Evolutionary conservation across 2,113 vertebrate genomes (phyloP), one percentile per base, ranked within the genome.

Genomic region (Syngnathoides biaculeatus): DNA sequence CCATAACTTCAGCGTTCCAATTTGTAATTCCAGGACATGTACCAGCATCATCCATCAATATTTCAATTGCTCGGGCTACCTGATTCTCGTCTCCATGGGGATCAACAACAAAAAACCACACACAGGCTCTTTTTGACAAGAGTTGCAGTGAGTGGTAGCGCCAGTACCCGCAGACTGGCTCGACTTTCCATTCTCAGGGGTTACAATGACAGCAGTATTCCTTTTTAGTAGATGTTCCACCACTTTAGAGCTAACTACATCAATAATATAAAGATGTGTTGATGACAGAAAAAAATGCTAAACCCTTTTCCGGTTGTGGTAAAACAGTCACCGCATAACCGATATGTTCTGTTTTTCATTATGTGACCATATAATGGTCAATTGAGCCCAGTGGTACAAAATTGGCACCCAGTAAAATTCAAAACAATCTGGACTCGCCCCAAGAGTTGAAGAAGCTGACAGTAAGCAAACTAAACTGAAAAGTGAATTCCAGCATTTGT

Each of bases 1-100:
- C 11, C 17, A 48, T 42, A 63, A 30, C n/a, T 4, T 53, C 26
- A 47, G 0, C 5, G 6, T 43, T 47, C 30, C 30, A 35, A 20
- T 47, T 8, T 40, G 55, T 39, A 22, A 22, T 50, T 30, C 43
- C 14, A 53, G 24, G 1, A 24, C 2, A 68, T 47, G 38, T 89
- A 39, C 81, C 84, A 87, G 87, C 72, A 90, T 89, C 58, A 69
- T 73, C 76, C 85, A 90, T 91, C 79, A 86, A 89, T 90, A 89
- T 89, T 92, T 90, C 63, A 90, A 63, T 66, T 79, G 2, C 77
- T 66, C 38, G 64, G 73, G 72, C 67, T 69, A 89, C 85, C 84
- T 87, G 82, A 79, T 60, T 75, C 68, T 75, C 35, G 79, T 47
- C 64, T 78, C 78, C 64, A 45, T 35, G 62, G 77, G 73, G 75